Evolutionary conservation across 2,797 vertebrate genomes (phyloP), one percentile per base, ranked within the genome.

Genomic region (Buphagus erythrorhynchus): DNA sequence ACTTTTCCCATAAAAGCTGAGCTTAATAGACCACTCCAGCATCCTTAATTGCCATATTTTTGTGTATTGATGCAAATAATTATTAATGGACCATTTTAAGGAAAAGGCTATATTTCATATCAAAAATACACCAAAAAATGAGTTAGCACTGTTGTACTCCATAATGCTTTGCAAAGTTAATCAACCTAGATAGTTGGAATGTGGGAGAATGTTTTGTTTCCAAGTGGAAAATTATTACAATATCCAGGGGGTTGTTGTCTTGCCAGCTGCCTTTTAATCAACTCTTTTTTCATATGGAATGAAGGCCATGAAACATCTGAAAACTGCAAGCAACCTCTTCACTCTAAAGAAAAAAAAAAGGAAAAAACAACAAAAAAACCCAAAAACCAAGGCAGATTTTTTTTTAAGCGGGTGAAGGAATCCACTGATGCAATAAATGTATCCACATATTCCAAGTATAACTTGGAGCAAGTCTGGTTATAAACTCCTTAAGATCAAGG

Each of bases 401-500:
- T 88, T 84, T 89, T 84, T 24, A 85, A 96, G 73, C 8, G 49
- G 36, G 72, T 81, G 55, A 93, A 94, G 66, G 92, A 96, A 96
- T 97, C 78, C 76, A 86, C 82, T 92, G 93, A 92, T 94, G 90
- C 94, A 97, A 95, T 94, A 96, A 96, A 89, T 85, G 13, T 75
- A 95, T 86, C 73, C 81, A 52, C 65, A 67, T 95, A 97, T 91
- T 96, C 95, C 87, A 96, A 94, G 93, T 75, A 80, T 88, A 93
- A 90, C 88, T 94, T 97, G 94, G 95, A 97, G 93, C 93, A 89
- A 94, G 72, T 11, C 54, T 90, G 68, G 80, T 96, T 97, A 96
- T 96, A 97, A 96, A 97, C 91, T 97, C 94, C 94, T 97, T 94
- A 93, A 97, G 96, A 97, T 96, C 97, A 97, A 97, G 96, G 91